phyloP scores from a whole-genome alignment of 2,888 invertebrate genomes.

The Periphyllus acericola region DNA sequence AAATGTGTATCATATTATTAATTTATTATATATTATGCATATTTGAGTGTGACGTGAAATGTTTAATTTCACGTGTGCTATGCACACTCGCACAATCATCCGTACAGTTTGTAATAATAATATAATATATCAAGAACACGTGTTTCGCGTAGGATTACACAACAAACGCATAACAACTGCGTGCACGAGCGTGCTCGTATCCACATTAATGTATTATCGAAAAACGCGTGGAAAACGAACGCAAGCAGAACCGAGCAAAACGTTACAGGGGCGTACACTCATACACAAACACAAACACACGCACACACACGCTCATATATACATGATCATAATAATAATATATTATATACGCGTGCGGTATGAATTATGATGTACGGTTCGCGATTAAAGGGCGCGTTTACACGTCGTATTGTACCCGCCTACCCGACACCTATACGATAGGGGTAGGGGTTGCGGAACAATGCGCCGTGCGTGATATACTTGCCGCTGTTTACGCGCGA shows the following conservation, averaged over 20 bases:
- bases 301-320: no score
- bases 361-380: background rate
- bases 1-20: background rate
- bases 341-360: background rate
- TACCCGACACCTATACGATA: background rate
- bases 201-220: background rate
- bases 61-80: background rate
- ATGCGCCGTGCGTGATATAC: background rate
- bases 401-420: background rate
- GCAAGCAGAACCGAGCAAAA: background rate
- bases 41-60: background rate
- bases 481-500: background rate
- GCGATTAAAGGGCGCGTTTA: constrained; percentile 13
- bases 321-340: background rate
- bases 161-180: background rate
- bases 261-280: no score
- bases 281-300: no score
- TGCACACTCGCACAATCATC: background rate
- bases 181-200: background rate
- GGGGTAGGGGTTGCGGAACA: background rate
- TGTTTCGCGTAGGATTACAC: background rate
- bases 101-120: background rate
- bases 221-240: background rate
- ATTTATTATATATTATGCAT: background rate
- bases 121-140: background rate